Percentiles rank a stretch among this genome's conserved stretches.
Evolutionary conservation across 1,140 invertebrate species (phyloP).

Genomic region (Diorhabda sublineata): DNA sequence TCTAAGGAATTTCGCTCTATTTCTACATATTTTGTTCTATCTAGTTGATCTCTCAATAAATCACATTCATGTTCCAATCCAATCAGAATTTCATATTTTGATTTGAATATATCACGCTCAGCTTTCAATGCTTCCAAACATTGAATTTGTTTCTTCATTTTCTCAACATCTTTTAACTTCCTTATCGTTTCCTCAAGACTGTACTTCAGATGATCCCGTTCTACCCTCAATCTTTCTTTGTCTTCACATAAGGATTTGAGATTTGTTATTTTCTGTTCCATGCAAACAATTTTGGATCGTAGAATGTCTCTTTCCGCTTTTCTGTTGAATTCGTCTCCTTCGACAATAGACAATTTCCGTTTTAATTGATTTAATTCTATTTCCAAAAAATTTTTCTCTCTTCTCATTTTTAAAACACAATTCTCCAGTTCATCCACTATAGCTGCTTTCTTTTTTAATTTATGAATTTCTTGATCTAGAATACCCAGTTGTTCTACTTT

Average conservation of each 20-base stretch:
- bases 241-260: conserved; percentile 33
- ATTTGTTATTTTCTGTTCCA: conserved; percentile 34
- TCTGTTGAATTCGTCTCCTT: conserved; percentile 24
- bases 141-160: conserved; percentile 36
- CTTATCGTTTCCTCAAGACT: conserved; percentile 36
- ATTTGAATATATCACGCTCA: conserved; percentile 40
- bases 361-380: conserved; percentile 33
- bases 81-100: conserved; percentile 35
- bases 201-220: conserved; percentile 33
- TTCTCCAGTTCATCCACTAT: conserved; percentile 28
- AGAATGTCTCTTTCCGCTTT: conserved; percentile 28
- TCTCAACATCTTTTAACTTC: conserved; percentile 37
- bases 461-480: conserved; percentile 19
- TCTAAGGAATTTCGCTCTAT: conserved; percentile 34
- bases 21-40: conserved; percentile 30
- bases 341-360: conserved; percentile 24
- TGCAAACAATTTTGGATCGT: conserved; percentile 23
- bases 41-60: conserved; percentile 32
- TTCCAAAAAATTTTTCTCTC: conserved; percentile 29
- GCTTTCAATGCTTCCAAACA: conserved; percentile 37
- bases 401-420: conserved; percentile 27
- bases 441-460: conserved; percentile 14
- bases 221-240: conserved; percentile 33
- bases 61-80: conserved; percentile 37
- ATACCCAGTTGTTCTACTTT: conserved; percentile 29